phyloP scores from a whole-genome alignment of 2,888 invertebrate species.

The Meandrusa payeni region DNA sequence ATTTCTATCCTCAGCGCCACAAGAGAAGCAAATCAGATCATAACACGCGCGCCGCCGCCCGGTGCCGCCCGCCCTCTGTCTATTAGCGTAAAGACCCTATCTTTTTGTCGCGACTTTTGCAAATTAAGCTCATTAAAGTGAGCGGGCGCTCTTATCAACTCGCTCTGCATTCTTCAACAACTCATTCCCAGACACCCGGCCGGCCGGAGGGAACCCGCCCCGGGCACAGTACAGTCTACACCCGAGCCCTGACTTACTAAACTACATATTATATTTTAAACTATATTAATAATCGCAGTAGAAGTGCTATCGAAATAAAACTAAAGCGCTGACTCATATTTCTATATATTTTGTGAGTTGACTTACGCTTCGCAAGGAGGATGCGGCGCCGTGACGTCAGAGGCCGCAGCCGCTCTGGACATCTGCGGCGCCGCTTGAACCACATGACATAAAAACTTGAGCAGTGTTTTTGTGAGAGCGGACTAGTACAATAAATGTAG shows the following conservation, averaged over 20 bases:
- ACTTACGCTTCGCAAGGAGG: no score
- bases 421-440: no score
- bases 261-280: background rate
- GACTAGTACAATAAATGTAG: no score
- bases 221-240: background rate
- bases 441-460: no score
- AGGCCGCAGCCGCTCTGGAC: no score
- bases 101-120: slow-evolving; percentile 57
- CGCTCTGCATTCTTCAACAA: slow-evolving; percentile 40
- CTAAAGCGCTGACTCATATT: no score
- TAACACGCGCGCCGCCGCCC: slow-evolving; percentile 16
- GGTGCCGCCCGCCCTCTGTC: slow-evolving; percentile 44
- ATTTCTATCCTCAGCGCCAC: slow-evolving; percentile 12
- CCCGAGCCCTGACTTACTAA: background rate
- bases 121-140: slow-evolving; percentile 66
- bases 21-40: slow-evolving; percentile 10
- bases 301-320: no score
- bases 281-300: no score
- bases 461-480: no score
- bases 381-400: no score
- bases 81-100: slow-evolving; percentile 46
- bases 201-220: slow-evolving; percentile 1
- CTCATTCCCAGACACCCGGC: slow-evolving; percentile 25
- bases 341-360: no score
- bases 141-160: slow-evolving; percentile 36